Percentiles rank a stretch among this genome's conserved stretches.
phyloP scores from a whole-genome alignment of 2,113 vertebrate species.

The Carassius carassius region DNA sequence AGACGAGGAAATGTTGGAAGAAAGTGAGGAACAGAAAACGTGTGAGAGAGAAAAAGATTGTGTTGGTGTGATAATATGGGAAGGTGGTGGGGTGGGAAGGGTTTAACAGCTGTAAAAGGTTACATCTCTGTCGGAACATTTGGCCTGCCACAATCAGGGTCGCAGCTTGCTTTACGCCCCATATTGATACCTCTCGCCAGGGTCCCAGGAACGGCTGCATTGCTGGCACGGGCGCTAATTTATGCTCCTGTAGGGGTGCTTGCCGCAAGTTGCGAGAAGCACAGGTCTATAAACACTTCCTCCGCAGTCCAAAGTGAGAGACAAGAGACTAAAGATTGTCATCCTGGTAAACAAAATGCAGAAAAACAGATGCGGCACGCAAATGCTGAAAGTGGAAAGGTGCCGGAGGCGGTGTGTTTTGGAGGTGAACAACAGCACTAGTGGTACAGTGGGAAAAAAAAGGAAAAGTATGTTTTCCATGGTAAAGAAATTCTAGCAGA shows the following conservation, averaged over 20 bases:
- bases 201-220: slow-evolving; percentile 63
- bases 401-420: slow-evolving; percentile 65
- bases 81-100: slow-evolving; percentile 42
- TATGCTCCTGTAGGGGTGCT: slow-evolving; percentile 71
- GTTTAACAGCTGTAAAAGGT: slow-evolving; percentile 65
- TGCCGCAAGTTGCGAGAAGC: slow-evolving; percentile 64
- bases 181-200: slow-evolving; percentile 74
- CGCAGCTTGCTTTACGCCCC: slow-evolving; percentile 75
- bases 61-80: slow-evolving; percentile 30
- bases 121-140: slow-evolving; percentile 69
- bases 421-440: slow-evolving; percentile 47
- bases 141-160: slow-evolving; percentile 71
- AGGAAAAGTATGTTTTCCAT: not conserved
- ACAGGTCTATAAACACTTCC: slow-evolving; percentile 68
- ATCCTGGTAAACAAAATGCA: slow-evolving; percentile 44
- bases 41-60: slow-evolving; percentile 11
- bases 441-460: slow-evolving; percentile 51
- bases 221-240: slow-evolving; percentile 73
- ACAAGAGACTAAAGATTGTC: slow-evolving; percentile 44
- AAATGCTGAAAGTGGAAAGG: slow-evolving; percentile 63
- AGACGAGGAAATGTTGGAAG: not conserved
- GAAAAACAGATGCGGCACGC: slow-evolving; percentile 56
- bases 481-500: slow-evolving; percentile 15
- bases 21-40: slow-evolving; percentile 48
- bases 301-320: slow-evolving; percentile 56